Conservation (phyloP, 2,797 vertebrate species). For the Phalanger gymnotis region DNA sequence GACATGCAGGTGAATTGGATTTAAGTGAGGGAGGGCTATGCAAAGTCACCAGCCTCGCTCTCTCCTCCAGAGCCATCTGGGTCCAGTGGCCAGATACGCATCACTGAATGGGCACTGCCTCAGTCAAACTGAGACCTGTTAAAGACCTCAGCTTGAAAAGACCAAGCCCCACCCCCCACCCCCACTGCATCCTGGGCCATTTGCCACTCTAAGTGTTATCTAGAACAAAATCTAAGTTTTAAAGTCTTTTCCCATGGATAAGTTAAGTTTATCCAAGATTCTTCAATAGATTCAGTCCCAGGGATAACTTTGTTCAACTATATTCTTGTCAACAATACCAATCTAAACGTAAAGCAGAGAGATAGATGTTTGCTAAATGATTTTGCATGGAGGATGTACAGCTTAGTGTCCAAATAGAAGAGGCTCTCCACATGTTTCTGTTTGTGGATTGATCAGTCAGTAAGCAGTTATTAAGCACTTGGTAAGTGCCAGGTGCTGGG, state of each 20-base stretch:
- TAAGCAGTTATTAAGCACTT: not conserved
- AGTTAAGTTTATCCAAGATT: not conserved
- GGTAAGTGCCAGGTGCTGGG: not conserved
- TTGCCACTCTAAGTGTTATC: not conserved
- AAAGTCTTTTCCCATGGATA: not conserved
- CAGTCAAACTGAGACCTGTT: too few species aligned
- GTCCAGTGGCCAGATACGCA: too few species aligned
- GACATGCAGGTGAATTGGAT: too few species aligned
- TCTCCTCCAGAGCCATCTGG: too few species aligned
- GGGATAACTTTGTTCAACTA: not conserved
- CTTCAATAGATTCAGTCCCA: not conserved
- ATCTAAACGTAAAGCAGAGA: not conserved
- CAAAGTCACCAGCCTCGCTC: too few species aligned
- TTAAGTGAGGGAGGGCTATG: too few species aligned
- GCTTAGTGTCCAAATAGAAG: not conserved
- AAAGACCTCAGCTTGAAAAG: too few species aligned
- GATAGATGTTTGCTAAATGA: not conserved
- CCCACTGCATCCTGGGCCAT: too few species aligned
- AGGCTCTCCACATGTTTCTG: not conserved
- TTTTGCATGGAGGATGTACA: not conserved
- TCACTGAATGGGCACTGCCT: too few species aligned
- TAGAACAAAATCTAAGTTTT: not conserved
- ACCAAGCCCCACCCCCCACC: too few species aligned
- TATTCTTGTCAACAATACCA: not conserved
- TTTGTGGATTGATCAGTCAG: not conserved